Base-by-base conservation (phyloP, 2,888 invertebrate species). In the Sphaerophoria taeniata region DNA sequence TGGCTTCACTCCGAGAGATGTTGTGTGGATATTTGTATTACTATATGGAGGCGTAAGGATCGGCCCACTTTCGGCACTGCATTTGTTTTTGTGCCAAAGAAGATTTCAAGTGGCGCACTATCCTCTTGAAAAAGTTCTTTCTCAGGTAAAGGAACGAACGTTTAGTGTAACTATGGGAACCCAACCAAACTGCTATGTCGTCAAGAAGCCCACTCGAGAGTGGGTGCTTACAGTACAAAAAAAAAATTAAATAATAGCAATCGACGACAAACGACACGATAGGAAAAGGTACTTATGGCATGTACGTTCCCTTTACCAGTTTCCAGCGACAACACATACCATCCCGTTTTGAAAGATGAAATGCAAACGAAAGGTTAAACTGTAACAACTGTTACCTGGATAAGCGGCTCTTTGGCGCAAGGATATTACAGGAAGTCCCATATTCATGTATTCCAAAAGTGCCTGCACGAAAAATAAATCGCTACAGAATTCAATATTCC, bases 401-500 rank as follows among this genome's bases (percentile, higher is more conserved):
- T 34, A 47, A n/a, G n/a, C 3, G 4, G 12, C 63, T 34, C n/a
- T 9, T 47, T 45, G 9, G 3, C 12, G 9, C 11, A 24, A 24
- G 31, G n/a, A 33, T n/a, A 1, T 24, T 11, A 16, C 6, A 7
- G 60, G 58, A 51, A 24, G 43, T 24, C 43, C 43, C 12, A 43
- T 43, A 43, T 11, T 11, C 43, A 12, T 24, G 24, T 24, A 24
- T 24, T 2, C n/a, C 24, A 24, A 24, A 24, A 24, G 24, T 24
- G 24, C 24, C 24, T 24, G 24, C 24, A 24, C 24, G 36, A 47
- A 49, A 55, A 63, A 49, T 49, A 24, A 51, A 61, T 39, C 45
- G 61, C 36, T 47, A 47, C 49, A 39, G 47, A 83, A 83, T 75
- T 79, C 47, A 74, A 79, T 83, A 53, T 74, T 51, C 63, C 12